Evolutionary conservation across 2,113 vertebrate species (phyloP), one percentile per base, ranked within the genome.

Genomic region (Alouatta palliata): DNA sequence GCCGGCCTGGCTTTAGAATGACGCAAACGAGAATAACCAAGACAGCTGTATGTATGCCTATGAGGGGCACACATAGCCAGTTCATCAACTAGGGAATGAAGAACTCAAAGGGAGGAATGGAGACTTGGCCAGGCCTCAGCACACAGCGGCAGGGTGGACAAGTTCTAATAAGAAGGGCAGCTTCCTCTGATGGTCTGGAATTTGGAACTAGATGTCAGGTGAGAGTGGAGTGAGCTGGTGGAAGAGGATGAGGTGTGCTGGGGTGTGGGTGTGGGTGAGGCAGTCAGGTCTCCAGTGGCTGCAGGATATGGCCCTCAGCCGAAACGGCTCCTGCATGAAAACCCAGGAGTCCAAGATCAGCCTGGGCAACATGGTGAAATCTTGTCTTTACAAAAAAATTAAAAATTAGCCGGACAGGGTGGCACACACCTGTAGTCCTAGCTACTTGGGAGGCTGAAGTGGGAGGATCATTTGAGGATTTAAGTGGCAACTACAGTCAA

Each of bases 191-290:
- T 8, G 27, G 54, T 45, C 43, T 23, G 9, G 27, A 79, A 47
- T 8, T 40, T 3, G 32, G 73, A 30, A 30, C 16, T 35, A 45
- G 71, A 21, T 32, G 6, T 32, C 19, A 52, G 66, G 40, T 8
- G 54, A 45, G 43, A 35, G 21, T 1, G 21, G 17, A 79, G 25
- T 11, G 8, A 52, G 45, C 5, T 2, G 2, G 27, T 0, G 7
- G 49, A 23, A 12, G 1, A 54, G 4, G 2, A 4, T 12, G 4
- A 20, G 35, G 3, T 1, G 1, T 68, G 14, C 30, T 35, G 16
- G 35, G 16, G 35, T n/a, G 17, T 37, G 25, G 27, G 35, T 1
- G 2, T 30, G 40, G 37, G 30, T 6, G 40, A 43, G 47, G 35
- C 10, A 40, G 40, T 45, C 19, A 32, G 66, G 49, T 20, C n/a